A percentile compares a stretch with the other conserved stretches of the same genome.
Conservation (phyloP, 2,888 invertebrate species). For the Smittia aterrima region DNA sequence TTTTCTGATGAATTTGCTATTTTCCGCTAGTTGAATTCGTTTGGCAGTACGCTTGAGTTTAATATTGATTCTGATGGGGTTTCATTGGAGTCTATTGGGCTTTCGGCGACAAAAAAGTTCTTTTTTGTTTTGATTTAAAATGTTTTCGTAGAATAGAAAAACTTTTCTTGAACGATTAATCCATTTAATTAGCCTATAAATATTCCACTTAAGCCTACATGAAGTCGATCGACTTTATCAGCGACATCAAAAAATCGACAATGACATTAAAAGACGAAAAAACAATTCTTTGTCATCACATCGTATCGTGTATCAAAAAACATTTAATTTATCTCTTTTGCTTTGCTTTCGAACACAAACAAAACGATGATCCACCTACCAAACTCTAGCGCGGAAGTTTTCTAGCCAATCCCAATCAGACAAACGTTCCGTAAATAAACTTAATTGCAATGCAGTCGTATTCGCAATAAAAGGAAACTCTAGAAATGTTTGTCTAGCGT, state of each 20-base stretch:
- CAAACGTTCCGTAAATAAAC: not conserved
- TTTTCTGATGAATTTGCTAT: too few species aligned
- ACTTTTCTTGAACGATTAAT: conserved; percentile 15
- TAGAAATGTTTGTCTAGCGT: not conserved
- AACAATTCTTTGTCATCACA: not conserved
- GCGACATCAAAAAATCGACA: conserved; percentile 28
- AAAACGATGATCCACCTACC: not conserved
- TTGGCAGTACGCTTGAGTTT: too few species aligned
- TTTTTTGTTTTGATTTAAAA: too few species aligned
- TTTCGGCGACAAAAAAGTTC: too few species aligned
- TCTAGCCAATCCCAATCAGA: too few species aligned
- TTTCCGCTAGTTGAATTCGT: too few species aligned
- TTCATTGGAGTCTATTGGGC: too few species aligned
- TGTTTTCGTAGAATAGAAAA: not conserved
- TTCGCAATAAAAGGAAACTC: conserved; percentile 2
- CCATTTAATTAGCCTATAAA: conserved; percentile 32
- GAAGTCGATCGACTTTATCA: not conserved
- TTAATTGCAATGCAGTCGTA: conserved; percentile 22
- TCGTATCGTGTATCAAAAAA: not conserved
- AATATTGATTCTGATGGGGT: too few species aligned
- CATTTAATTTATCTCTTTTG: not conserved
- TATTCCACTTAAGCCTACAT: conserved; percentile 11
- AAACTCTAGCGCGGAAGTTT: too few species aligned
- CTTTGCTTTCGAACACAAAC: not conserved
- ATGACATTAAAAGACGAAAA: not conserved